These are phyloP conservation scores for Hecatera dysodea DNA, from an alignment of 2,888 invertebrate genomes.

Conservation along the genomic window DNA sequence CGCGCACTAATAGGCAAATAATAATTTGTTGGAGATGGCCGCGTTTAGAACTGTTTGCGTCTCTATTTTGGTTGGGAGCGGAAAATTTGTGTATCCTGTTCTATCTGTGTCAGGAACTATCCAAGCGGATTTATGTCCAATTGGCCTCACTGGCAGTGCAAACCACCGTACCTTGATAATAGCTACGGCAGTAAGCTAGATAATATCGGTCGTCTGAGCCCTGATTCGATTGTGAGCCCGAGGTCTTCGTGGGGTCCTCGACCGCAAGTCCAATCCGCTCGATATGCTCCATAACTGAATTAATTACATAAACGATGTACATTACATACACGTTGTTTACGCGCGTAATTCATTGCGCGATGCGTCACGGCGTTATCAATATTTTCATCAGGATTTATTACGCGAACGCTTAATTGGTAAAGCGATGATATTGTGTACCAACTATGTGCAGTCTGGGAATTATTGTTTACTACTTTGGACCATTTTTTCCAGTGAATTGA, in stretches of 20 bases:
- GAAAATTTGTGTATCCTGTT: constrained; percentile 18
- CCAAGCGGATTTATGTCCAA: constrained; percentile 6
- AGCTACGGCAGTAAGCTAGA: constrained; percentile 29
- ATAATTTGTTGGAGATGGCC: constrained; percentile 66
- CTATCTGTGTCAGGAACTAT: not conserved
- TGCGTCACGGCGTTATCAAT: constrained; percentile 81
- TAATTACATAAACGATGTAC: constrained; percentile 72
- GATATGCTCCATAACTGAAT: constrained; percentile 69
- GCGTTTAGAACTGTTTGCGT: constrained; percentile 38
- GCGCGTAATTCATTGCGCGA: constrained; percentile 73
- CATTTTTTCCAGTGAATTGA: not conserved
- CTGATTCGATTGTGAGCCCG: constrained; percentile 58
- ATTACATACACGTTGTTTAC: constrained; percentile 73
- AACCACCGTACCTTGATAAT: constrained; percentile 24
- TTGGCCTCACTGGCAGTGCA: not conserved
- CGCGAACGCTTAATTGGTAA: constrained; percentile 77
- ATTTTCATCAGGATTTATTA: constrained; percentile 84
- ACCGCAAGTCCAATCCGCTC: constrained; percentile 47
- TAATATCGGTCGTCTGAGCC: constrained; percentile 44
- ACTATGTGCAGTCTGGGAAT: not conserved
- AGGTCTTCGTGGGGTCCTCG: constrained; percentile 42
- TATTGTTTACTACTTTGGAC: not conserved
- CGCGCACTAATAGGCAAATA: constrained; percentile 78
- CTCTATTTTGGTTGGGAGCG: constrained; percentile 33
- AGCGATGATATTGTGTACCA: constrained; percentile 53